phyloP scores from a whole-genome alignment of 2,888 invertebrate species.

The Drosophila limbata region DNA sequence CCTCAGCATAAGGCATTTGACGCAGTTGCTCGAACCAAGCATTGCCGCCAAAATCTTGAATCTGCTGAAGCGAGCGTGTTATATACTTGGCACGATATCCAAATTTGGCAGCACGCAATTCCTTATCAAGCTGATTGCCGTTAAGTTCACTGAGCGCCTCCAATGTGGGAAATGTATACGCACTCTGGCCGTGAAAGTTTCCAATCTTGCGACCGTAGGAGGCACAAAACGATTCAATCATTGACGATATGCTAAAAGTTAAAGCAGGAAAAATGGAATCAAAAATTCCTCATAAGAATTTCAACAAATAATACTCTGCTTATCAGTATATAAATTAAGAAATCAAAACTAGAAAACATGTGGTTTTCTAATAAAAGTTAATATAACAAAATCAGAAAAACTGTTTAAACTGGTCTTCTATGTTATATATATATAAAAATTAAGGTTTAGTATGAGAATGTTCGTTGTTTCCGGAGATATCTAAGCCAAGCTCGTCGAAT shows the following conservation, averaged over 20 bases:
- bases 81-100: slow-evolving; percentile 96
- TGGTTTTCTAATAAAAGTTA: no score
- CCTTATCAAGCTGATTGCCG: slow-evolving; percentile 88
- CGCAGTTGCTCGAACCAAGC: slow-evolving; percentile 91
- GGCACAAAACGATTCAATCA: slow-evolving; percentile 95
- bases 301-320: no score
- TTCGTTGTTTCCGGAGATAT: no score
- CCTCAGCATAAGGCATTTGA: slow-evolving; percentile 89
- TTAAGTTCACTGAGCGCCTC: slow-evolving; percentile 85
- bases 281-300: not conserved
- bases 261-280: not conserved
- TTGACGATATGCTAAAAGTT: slow-evolving; percentile 91
- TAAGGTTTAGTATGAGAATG: no score
- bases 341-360: no score
- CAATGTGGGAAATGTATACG: slow-evolving; percentile 93
- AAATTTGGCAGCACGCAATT: slow-evolving; percentile 91
- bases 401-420: no score
- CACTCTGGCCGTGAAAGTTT: slow-evolving; percentile 88
- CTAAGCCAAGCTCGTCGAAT: no score
- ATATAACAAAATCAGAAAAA: no score
- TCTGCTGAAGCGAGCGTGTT: slow-evolving; percentile 89
- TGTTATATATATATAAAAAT: no score
- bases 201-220: slow-evolving; percentile 93
- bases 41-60: slow-evolving; percentile 89
- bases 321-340: no score